Evolutionary conservation across 2,113 vertebrate species (phyloP), one percentile per base, ranked within the genome.

Genomic region (Phoxinus phoxinus): DNA sequence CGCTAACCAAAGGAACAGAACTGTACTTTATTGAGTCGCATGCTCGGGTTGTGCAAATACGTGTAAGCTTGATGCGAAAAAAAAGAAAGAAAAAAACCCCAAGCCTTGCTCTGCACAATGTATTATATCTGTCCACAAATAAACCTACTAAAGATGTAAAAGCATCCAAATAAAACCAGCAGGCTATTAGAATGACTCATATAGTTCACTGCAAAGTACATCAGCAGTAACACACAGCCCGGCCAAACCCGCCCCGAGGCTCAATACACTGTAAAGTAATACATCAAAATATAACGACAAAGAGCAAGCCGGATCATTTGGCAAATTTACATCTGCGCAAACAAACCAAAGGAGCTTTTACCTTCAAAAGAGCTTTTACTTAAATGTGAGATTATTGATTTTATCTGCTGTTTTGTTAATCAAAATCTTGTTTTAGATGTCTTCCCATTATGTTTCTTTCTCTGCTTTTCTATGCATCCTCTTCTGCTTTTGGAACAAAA

Each of bases 171-270:
- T 84, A 84, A 88, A 79, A 67, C 44, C 87, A 81, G 75, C 84
- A 80, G 59, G 84, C 81, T 88, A 83, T 88, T 86, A 84, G 87
- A 53, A 37, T 80, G 81, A 86, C 84, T 84, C 81, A 75, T 86
- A 83, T 41, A 63, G 67, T 83, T 72, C 67, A 71, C 21, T 73
- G 67, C 80, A 82, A 82, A 78, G 78, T 71, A 71, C 72, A 30
- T 78, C 79, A 76, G 82, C 74, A 53, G 78, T 72, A 87, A 75
- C 77, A 81, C 48, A 37, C 71, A 46, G 46, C 71, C 6, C 44
- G 46, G n/a, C 61, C 73, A 48, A 86, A 48, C 78, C 87, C 81
- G 75, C 35, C 84, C 81, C 8, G 46, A 56, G 81, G 74, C 41
- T 53, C 69, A 84, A 51, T 86, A 35, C 87, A 75, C 56, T 27